Evolutionary conservation across 2,113 vertebrate species (phyloP).

Genomic region (Cavia aperea): DNA sequence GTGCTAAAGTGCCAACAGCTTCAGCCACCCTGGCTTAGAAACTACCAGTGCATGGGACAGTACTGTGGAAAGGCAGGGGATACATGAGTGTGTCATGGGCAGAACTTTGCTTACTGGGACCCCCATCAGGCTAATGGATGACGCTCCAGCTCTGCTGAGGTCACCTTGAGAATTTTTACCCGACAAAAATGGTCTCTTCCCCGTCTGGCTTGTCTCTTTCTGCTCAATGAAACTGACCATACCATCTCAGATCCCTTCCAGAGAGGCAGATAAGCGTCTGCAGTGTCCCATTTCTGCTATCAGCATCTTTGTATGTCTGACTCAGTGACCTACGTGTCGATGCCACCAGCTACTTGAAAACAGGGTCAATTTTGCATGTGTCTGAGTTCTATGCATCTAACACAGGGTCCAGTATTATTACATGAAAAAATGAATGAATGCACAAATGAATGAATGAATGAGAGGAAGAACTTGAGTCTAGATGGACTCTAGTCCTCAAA

Average conservation of each 20-base stretch:
- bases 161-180: neutral
- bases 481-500: neutral
- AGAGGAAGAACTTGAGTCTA: too few species aligned
- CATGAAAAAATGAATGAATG: neutral
- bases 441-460: too few species aligned
- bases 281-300: neutral
- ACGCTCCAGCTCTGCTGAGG: neutral
- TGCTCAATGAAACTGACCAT: rapidly evolving
- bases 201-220: too few species aligned
- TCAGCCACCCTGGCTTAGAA: neutral
- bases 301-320: neutral
- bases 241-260: neutral
- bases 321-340: rapidly evolving
- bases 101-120: rapidly evolving
- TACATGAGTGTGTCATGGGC: rapidly evolving
- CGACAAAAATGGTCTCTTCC: neutral
- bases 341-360: rapidly evolving
- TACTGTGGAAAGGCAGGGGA: neutral
- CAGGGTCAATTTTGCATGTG: rapidly evolving
- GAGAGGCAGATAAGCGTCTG: neutral
- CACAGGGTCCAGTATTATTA: neutral
- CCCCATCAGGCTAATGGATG: neutral
- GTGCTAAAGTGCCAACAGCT: rapidly evolving
- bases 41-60: rapidly evolving
- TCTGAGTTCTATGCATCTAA: neutral